Percentiles rank a stretch among this genome's conserved stretches.
These are phyloP conservation scores for Perca fluviatilis DNA, from an alignment of 2,113 vertebrate genomes.

Conservation along the genomic window DNA sequence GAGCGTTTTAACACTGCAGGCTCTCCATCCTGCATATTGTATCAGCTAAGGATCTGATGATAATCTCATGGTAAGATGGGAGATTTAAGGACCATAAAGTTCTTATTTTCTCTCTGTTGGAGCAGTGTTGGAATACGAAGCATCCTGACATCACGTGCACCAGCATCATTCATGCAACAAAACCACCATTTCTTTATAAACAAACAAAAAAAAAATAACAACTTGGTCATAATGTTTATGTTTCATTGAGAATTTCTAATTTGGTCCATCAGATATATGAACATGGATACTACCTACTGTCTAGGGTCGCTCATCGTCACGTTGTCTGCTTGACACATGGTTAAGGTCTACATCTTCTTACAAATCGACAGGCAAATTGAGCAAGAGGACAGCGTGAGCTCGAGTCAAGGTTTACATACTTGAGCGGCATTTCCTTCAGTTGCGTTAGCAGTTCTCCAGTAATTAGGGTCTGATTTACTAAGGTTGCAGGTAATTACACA, in stretches of 20 bases:
- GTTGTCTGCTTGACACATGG: background rate
- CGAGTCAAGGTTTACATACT: background rate
- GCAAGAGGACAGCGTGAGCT: background rate
- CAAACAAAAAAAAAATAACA: background rate
- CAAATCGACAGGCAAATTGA: background rate
- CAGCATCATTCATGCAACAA: background rate
- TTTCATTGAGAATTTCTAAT: background rate
- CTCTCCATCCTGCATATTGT: conserved; percentile 50
- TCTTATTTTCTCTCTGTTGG: background rate
- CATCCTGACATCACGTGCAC: background rate
- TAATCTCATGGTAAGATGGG: background rate
- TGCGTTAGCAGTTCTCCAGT: conserved; percentile 9
- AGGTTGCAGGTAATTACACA: conserved; percentile 32
- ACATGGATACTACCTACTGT: background rate
- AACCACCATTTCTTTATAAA: background rate
- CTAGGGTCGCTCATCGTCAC: background rate
- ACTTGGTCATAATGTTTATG: no score
- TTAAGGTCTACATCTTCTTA: background rate
- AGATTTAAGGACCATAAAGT: conserved; percentile 1
- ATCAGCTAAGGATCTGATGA: conserved; percentile 17
- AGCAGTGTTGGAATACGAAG: background rate
- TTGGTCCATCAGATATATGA: background rate
- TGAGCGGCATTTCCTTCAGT: background rate
- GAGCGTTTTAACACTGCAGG: conserved; percentile 47
- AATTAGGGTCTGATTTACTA: conserved; percentile 51